A percentile compares a stretch with the other conserved stretches of the same genome.
These are phyloP conservation scores for Nesoenas mayeri DNA, from an alignment of 2,113 vertebrate genomes.

Conservation along the genomic window DNA sequence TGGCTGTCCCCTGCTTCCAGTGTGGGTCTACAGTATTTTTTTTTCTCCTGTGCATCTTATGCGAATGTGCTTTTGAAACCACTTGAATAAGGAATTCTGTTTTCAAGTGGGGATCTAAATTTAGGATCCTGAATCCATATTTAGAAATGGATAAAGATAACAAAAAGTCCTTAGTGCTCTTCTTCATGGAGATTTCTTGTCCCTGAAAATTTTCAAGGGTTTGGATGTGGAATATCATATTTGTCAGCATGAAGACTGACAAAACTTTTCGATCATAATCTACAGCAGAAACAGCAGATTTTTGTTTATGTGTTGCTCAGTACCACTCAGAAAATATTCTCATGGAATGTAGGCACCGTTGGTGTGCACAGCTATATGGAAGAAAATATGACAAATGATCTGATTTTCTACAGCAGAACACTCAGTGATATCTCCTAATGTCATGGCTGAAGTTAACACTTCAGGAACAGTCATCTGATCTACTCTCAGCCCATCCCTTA, in stretches of 20 bases:
- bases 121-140: slow-evolving; percentile 1
- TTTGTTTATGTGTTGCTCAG: not conserved
- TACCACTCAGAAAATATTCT: not conserved
- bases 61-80: not conserved
- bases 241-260: not conserved
- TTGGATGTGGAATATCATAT: not conserved
- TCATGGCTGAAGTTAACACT: not conserved
- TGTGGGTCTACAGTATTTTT: not conserved
- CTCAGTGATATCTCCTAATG: not conserved
- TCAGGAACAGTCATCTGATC: not conserved
- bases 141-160: slow-evolving; percentile 16
- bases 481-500: not conserved
- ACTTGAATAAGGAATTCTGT: slow-evolving; percentile 43
- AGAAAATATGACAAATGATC: not conserved
- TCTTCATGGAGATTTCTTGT: not conserved
- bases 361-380: not conserved
- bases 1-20: not conserved
- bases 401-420: not conserved
- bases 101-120: slow-evolving; percentile 31
- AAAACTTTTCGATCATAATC: not conserved
- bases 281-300: not conserved
- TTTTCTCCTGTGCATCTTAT: not conserved
- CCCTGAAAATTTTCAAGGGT: not conserved
- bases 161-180: not conserved
- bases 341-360: rapidly evolving